Evolutionary conservation across 2,113 vertebrate genomes (phyloP).

Genomic region (mouse (Mus musculus)): DNA sequence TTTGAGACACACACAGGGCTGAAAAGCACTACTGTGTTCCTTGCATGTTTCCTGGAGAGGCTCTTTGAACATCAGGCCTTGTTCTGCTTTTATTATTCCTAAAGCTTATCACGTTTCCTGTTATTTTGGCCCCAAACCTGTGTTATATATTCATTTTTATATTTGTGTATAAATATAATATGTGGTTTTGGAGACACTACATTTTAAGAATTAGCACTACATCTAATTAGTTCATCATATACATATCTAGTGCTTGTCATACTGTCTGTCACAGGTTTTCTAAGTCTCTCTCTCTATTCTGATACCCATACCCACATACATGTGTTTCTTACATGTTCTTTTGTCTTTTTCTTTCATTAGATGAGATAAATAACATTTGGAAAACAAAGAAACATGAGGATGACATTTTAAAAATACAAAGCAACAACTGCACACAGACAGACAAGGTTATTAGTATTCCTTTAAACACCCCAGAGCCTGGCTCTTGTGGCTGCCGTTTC

Average conservation of each 20-base stretch:
- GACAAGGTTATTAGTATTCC: slow-evolving; percentile 36
- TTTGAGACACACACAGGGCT: background rate
- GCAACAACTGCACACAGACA: background rate
- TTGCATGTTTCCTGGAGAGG: background rate
- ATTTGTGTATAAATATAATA: background rate
- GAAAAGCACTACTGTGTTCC: background rate
- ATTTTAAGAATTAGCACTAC: slow-evolving; percentile 41
- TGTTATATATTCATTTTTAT: slow-evolving; percentile 59
- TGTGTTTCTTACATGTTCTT: slow-evolving; percentile 2
- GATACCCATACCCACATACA: background rate
- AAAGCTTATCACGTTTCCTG: slow-evolving; percentile 8
- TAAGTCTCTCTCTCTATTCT: background rate
- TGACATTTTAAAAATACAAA: slow-evolving; percentile 36
- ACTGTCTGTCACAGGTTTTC: slow-evolving; percentile 47
- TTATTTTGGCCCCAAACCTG: slow-evolving; percentile 50
- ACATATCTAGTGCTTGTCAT: background rate
- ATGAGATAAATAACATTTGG: slow-evolving; percentile 42
- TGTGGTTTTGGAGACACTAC: background rate
- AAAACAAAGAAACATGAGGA: slow-evolving; percentile 43
- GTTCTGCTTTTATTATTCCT: slow-evolving; percentile 45
- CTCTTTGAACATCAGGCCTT: slow-evolving; percentile 33
- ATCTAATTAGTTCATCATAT: slow-evolving; percentile 15
- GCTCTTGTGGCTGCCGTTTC: background rate
- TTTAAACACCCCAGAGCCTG: background rate
- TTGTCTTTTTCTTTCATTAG: slow-evolving; percentile 55